Evolutionary conservation across 2,888 invertebrate species (phyloP).

Genomic region (Temnothorax ravouxi): DNA sequence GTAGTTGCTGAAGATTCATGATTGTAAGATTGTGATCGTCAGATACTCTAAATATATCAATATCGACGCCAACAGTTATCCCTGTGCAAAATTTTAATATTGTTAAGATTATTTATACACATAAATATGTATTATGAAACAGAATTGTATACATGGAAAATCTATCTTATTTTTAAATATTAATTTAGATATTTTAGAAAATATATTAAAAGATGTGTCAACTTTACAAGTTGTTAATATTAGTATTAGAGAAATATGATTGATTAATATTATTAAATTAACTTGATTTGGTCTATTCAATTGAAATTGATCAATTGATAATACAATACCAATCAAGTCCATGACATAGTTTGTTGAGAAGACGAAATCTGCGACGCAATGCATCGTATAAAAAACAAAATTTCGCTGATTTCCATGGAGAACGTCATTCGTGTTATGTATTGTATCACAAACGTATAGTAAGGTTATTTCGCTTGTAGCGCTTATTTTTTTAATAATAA

Average conservation of each 20-base stretch:
- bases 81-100: constrained; percentile 16
- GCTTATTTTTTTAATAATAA: neutral
- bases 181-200: neutral
- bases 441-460: neutral
- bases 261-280: neutral
- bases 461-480: neutral
- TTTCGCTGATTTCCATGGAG: constrained; percentile 16
- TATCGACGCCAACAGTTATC: neutral
- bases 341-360: neutral
- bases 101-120: neutral
- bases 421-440: neutral
- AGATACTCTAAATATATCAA: neutral
- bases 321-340: neutral
- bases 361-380: constrained; percentile 15
- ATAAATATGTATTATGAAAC: no score
- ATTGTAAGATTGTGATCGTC: neutral
- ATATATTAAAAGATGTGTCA: neutral
- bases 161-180: neutral
- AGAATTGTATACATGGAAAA: no score
- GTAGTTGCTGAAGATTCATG: constrained; percentile 8
- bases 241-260: neutral
- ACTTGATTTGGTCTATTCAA: neutral
- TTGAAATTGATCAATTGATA: neutral
- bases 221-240: neutral
- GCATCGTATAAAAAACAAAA: constrained; percentile 26